phyloP scores from a whole-genome alignment of 2,888 invertebrate genomes.

The Pinctada fucata region DNA sequence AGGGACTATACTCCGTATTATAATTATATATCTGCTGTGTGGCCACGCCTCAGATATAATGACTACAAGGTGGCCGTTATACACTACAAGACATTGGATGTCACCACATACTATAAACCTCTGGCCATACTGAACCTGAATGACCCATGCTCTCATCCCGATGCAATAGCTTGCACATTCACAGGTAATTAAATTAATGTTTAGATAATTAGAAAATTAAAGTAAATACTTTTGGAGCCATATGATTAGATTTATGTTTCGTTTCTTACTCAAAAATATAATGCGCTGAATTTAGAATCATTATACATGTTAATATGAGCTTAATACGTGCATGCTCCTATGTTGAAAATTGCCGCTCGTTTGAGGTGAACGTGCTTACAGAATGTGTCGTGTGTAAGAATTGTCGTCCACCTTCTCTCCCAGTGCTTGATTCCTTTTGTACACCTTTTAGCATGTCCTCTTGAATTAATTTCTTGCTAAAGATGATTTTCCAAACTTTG shows the following conservation, averaged over 20 bases:
- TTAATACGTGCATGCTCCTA: no score
- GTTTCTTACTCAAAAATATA: no score
- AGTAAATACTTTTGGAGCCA: neutral
- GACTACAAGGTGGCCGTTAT: conserved; percentile 30
- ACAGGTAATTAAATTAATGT: conserved; percentile 13
- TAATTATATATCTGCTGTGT: conserved; percentile 30
- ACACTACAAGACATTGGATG: conserved; percentile 12
- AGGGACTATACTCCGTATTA: conserved; percentile 33
- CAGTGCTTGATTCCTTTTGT: no score
- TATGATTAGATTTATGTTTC: neutral
- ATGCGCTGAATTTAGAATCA: no score
- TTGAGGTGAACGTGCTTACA: no score
- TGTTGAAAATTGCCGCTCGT: no score
- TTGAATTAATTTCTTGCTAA: no score
- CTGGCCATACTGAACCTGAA: conserved; percentile 1
- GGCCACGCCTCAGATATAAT: conserved; percentile 29
- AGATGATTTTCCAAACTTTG: no score
- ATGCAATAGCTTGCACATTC: conserved; percentile 31
- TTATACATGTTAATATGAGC: no score
- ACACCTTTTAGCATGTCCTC: no score
- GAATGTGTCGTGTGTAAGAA: no score
- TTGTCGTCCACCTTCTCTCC: no score
- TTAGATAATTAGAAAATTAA: neutral
- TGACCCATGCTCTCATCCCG: conserved; percentile 35
- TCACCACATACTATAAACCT: conserved; percentile 24